phyloP scores from a whole-genome alignment of 2,113 vertebrate species.

The Tauraco erythrolophus region DNA sequence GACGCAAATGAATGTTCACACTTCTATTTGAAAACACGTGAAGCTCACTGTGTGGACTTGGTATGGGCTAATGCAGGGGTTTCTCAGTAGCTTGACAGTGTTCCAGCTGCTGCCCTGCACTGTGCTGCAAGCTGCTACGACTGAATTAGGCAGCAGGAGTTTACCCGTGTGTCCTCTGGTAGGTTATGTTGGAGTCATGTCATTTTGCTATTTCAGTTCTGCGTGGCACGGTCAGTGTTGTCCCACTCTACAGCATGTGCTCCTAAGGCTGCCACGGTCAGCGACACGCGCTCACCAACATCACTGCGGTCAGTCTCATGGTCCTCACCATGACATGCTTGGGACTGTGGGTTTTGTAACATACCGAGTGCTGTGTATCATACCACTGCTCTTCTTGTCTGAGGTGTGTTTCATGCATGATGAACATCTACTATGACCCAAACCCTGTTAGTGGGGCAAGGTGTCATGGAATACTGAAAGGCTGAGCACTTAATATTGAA shows the following conservation, averaged over 20 bases:
- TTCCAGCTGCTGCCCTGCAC: not conserved
- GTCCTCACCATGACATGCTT: accelerated
- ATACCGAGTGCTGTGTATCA: accelerated
- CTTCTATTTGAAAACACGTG: not conserved
- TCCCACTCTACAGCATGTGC: not conserved
- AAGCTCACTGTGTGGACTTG: accelerated
- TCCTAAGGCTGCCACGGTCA: not conserved
- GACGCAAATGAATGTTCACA: not conserved
- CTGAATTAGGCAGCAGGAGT: not conserved
- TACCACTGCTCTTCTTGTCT: not conserved
- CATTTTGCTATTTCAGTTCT: not conserved
- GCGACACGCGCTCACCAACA: accelerated
- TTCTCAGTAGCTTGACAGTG: not conserved
- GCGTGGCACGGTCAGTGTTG: accelerated
- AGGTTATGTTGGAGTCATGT: accelerated
- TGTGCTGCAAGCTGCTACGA: not conserved
- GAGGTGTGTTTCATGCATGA: accelerated
- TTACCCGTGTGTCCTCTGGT: accelerated
- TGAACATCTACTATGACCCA: not conserved
- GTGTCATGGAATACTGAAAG: accelerated
- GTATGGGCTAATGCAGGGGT: not conserved
- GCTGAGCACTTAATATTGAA: not conserved
- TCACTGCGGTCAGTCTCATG: accelerated
- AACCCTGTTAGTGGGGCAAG: accelerated
- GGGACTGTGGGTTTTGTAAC: not conserved